phyloP scores from a whole-genome alignment of 2,888 invertebrate genomes.

The Athalia cordata region DNA sequence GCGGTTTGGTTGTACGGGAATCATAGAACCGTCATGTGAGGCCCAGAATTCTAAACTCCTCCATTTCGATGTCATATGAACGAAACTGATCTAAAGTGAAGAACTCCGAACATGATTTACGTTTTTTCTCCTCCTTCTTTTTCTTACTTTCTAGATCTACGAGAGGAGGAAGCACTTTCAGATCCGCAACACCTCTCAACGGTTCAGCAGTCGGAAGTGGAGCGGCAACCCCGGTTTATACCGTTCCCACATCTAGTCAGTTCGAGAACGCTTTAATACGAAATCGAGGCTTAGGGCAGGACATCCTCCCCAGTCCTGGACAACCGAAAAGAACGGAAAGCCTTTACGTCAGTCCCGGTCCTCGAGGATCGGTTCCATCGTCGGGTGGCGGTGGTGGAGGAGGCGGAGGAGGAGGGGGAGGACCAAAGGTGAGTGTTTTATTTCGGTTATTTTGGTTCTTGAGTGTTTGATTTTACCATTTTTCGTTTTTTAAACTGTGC shows the following conservation, averaged over 20 bases:
- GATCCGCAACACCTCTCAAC: constrained; percentile 69
- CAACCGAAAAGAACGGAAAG: constrained; percentile 95
- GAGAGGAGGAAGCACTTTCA: constrained; percentile 76
- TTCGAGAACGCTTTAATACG: constrained; percentile 89
- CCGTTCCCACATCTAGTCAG: constrained; percentile 75
- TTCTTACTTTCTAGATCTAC: constrained; percentile 66
- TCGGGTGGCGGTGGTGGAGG: constrained; percentile 58
- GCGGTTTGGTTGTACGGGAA: no score
- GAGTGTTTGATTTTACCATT: no score
- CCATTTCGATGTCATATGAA: neutral
- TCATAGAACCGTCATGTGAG: no score
- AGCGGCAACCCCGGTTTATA: constrained; percentile 75
- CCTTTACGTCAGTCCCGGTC: constrained; percentile 83
- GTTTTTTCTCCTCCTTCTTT: neutral
- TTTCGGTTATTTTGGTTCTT: neutral
- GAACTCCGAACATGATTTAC: neutral
- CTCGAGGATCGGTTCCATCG: constrained; percentile 64
- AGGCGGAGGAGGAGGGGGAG: constrained; percentile 68
- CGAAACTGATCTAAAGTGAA: neutral
- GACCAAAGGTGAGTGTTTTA: constrained; percentile 57
- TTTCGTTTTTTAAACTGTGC: no score
- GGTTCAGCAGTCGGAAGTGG: constrained; percentile 75
- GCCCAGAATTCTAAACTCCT: no score
- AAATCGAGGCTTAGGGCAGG: constrained; percentile 89
- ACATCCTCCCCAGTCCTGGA: constrained; percentile 90